Base-by-base conservation (phyloP, 2,888 invertebrate genomes). In the Chouioia cunea region DNA sequence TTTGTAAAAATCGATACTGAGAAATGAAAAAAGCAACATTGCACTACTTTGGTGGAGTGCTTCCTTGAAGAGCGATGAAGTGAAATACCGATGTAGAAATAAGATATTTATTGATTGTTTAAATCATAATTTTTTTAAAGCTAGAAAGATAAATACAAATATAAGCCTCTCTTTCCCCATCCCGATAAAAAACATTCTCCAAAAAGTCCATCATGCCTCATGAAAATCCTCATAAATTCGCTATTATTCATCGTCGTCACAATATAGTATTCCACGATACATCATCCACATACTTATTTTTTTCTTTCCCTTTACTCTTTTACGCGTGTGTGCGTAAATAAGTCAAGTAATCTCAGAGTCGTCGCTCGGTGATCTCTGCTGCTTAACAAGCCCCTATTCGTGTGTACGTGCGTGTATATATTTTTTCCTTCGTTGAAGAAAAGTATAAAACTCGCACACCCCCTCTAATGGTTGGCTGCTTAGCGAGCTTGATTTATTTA, bases 401-500 rank as follows among this genome's bases (percentile, higher is more conserved):
- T 4, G 12, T 46, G 15, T 20, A 16, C 36, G 6, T 36, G 4
- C 36, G 6, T 36, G 36, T 12, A 1, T 36, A 12, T 36, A 10
- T 12, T 10, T 6, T 36, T 36, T 36, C 12, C 12, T 36, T 36
- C 36, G 36, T 36, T 12, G 36, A 12, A 36, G 4, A 36, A 36
- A 63, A 50, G 65, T 65, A 65, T 56, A 65, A 65, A 65, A 36
- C n/a, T n/a, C 48, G 54, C n/a, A 23, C 48, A 46, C 18, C 44
- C 64, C 75, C 80, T 79, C 79, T 81, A 82, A 81, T 80, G 78
- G 79, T 73, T 73, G 71, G 79, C 82, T 84, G 80, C 83, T 83
- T 83, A 83, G 80, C 36, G 80, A 79, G 81, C 73, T 80, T 83
- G 84, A 85, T 85, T 85, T 85, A 85, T 85, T 84, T 84, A 83